Evolutionary conservation across 2,113 vertebrate species (phyloP).

Genomic region (Clarias macrocephalus): DNA sequence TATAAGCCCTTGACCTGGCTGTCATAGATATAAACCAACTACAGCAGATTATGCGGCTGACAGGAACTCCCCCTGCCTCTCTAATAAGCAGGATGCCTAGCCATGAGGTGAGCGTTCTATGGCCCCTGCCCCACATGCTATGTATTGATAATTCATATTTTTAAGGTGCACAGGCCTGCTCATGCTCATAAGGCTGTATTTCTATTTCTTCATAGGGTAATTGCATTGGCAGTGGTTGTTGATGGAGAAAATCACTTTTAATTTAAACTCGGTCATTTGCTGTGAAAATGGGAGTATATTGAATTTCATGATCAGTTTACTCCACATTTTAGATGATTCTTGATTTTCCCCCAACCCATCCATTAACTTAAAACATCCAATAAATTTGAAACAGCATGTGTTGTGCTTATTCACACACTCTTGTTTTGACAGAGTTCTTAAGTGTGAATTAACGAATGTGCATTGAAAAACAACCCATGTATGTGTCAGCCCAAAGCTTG

Average conservation of each 20-base stretch:
- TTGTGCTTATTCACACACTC: neutral
- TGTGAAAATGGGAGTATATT: neutral
- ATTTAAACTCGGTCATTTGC: neutral
- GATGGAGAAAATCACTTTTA: neutral
- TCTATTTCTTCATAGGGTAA: neutral
- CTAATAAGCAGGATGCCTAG: conserved; percentile 99
- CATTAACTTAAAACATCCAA: neutral
- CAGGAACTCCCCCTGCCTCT: conserved; percentile 94
- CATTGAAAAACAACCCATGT: conserved; percentile 15
- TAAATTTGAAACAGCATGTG: neutral
- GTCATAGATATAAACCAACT: conserved; percentile 99
- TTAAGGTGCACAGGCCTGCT: conserved; percentile 6
- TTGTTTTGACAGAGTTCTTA: conserved; percentile 17
- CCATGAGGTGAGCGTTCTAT: conserved; percentile 89
- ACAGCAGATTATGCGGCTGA: conserved; percentile 99
- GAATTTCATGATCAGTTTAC: neutral
- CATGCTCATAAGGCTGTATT: conserved; percentile 11
- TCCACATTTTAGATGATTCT: neutral
- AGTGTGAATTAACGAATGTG: conserved; percentile 21
- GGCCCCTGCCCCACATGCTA: conserved; percentile 19
- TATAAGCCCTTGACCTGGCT: conserved; percentile 94
- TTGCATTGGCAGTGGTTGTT: neutral
- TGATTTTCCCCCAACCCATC: too few relatives aligned
- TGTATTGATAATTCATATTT: conserved; percentile 16
- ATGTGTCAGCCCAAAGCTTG: conserved; percentile 1